Conservation (phyloP, 1,140 invertebrate genomes). For the Philotrypesis tridentata region DNA sequence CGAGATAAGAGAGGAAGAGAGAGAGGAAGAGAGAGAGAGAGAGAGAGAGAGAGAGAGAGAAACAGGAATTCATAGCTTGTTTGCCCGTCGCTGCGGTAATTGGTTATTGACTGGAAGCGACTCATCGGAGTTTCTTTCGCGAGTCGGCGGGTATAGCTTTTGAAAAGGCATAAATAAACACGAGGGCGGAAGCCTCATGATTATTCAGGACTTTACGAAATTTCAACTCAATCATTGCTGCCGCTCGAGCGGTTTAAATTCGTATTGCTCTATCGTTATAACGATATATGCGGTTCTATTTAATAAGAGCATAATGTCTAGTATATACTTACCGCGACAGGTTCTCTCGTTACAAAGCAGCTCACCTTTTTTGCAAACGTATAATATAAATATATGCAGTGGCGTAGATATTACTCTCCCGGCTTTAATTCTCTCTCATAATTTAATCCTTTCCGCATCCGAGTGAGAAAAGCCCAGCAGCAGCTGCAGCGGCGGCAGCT, state of each 20-base stretch:
- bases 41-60: background rate
- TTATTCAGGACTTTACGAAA: background rate
- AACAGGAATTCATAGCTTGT: background rate
- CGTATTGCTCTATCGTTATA: too few species aligned
- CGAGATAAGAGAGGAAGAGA: conserved; percentile 5
- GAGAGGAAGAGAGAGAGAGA: conserved; percentile 16
- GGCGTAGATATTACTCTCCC: background rate
- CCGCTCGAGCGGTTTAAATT: background rate
- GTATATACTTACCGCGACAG: too few species aligned
- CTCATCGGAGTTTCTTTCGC: background rate
- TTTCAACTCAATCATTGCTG: too few species aligned
- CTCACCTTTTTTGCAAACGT: background rate
- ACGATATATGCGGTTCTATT: background rate
- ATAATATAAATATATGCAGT: conserved; percentile 4
- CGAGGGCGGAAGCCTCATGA: background rate
- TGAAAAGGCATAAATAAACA: background rate
- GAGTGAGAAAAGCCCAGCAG: conserved; percentile 5
- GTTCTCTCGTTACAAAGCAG: background rate
- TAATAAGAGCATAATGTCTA: background rate
- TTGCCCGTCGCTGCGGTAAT: background rate
- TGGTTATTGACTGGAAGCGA: background rate
- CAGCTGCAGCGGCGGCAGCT: too few species aligned
- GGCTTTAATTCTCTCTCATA: background rate
- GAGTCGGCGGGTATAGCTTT: background rate
- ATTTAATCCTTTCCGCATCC: conserved; percentile 8